phyloP scores from a whole-genome alignment of 2,888 invertebrate genomes.

The Congeria kusceri region DNA sequence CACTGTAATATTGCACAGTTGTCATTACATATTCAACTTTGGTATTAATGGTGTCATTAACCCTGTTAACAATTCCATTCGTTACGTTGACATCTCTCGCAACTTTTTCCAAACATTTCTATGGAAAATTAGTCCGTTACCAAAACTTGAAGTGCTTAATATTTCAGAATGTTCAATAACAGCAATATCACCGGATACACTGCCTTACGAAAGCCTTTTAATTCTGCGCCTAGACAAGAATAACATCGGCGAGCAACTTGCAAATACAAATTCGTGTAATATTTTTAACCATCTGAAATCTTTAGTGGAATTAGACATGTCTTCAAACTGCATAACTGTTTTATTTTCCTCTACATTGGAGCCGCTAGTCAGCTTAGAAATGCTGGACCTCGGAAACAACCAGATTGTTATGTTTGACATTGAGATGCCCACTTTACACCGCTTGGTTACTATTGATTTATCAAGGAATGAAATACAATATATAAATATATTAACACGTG shows the following conservation, averaged over 20 bases:
- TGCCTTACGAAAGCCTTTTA: constrained; percentile 19
- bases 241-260: constrained; percentile 24
- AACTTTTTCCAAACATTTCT: constrained; percentile 17
- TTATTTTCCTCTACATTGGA: neutral
- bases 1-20: too few relatives aligned
- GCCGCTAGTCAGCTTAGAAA: neutral
- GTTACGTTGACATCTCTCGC: constrained; percentile 28
- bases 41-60: constrained; percentile 20
- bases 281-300: constrained; percentile 30
- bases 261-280: neutral
- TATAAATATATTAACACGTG: constrained; percentile 6
- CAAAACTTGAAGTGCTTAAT: constrained; percentile 20
- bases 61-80: neutral
- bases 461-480: constrained; percentile 21
- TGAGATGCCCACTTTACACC: neutral
- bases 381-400: constrained; percentile 42
- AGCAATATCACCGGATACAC: neutral
- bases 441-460: constrained; percentile 33
- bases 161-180: constrained; percentile 38
- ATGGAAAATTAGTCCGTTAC: constrained; percentile 28
- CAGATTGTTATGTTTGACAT: constrained; percentile 15
- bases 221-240: constrained; percentile 33
- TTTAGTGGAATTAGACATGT: constrained; percentile 26
- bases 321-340: constrained; percentile 23
- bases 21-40: neutral